Conservation (phyloP, 2,113 vertebrate species). For the Nesogale talazaci region DNA sequence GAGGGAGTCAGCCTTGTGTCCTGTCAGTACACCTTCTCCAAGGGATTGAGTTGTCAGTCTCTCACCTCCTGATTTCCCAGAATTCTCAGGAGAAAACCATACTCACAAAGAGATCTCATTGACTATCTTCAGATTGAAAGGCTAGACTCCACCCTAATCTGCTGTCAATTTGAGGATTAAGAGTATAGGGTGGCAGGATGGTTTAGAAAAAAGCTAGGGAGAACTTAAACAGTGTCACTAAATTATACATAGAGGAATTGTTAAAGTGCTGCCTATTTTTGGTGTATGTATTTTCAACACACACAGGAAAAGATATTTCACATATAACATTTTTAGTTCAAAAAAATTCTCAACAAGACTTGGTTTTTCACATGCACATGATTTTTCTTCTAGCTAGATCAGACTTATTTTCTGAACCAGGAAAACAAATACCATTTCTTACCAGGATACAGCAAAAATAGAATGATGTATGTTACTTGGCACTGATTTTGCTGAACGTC, state of each 20-base stretch:
- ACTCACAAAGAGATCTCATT: too few relatives aligned
- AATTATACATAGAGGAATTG: not conserved
- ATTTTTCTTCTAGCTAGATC: not conserved
- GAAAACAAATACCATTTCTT: constrained; percentile 64
- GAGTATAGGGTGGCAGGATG: too few relatives aligned
- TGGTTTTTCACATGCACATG: not conserved
- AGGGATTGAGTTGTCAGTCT: too few relatives aligned
- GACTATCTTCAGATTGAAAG: too few relatives aligned
- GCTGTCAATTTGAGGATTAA: too few relatives aligned
- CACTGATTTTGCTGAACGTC: not conserved
- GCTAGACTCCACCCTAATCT: too few relatives aligned
- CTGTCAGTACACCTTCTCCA: too few relatives aligned
- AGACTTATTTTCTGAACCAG: constrained; percentile 59
- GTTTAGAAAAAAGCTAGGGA: not conserved
- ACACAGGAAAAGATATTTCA: not conserved
- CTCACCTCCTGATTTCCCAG: too few relatives aligned
- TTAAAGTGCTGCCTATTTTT: not conserved
- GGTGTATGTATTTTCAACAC: too few relatives aligned
- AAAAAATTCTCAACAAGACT: not conserved
- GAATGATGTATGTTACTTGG: constrained; percentile 68
- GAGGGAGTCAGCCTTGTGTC: too few relatives aligned
- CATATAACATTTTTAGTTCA: not conserved
- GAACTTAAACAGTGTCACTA: not conserved
- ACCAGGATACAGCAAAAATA: constrained; percentile 27
- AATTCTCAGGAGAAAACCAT: too few relatives aligned